Evolutionary conservation across 2,888 invertebrate species (phyloP).

Genomic region (Desoria tigrina): DNA sequence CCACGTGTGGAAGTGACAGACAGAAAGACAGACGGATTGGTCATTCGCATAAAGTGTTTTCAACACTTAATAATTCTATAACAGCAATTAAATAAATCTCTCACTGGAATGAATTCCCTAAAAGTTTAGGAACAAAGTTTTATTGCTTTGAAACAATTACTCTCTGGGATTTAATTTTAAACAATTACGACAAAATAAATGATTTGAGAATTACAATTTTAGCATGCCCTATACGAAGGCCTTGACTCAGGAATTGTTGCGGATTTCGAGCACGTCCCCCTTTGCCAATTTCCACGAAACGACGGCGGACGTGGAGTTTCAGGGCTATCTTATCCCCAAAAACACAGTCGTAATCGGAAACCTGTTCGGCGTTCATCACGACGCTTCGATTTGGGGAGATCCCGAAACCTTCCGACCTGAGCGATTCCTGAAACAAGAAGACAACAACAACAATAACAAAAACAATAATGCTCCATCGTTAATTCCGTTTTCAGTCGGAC

Average conservation of each 20-base stretch:
- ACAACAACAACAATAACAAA: not conserved
- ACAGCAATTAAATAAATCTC: not conserved
- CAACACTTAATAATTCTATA: too few species aligned
- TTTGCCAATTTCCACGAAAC: conserved; percentile 38
- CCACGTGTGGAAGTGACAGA: too few species aligned
- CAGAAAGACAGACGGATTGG: too few species aligned
- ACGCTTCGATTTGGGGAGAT: conserved; percentile 29
- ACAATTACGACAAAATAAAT: too few species aligned
- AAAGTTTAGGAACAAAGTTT: too few species aligned
- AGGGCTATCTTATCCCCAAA: conserved; percentile 38
- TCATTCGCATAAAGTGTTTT: too few species aligned
- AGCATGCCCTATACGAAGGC: conserved; percentile 38
- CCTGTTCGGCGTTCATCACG: conserved; percentile 34
- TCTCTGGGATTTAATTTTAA: too few species aligned
- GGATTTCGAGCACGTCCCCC: conserved; percentile 33
- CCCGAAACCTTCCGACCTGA: conserved; percentile 40
- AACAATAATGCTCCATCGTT: conserved; percentile 6
- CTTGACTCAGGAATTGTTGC: conserved; percentile 36
- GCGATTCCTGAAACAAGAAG: conserved; percentile 36
- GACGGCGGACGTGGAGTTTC: conserved; percentile 28
- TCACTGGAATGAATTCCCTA: too few species aligned
- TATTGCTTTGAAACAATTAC: too few species aligned
- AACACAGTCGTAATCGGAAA: conserved; percentile 41
- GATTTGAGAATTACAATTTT: not conserved
- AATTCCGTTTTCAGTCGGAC: conserved; percentile 35